These are phyloP conservation scores for Megaceryle torquata DNA, from an alignment of 2,113 vertebrate genomes.

Conservation along the genomic window DNA sequence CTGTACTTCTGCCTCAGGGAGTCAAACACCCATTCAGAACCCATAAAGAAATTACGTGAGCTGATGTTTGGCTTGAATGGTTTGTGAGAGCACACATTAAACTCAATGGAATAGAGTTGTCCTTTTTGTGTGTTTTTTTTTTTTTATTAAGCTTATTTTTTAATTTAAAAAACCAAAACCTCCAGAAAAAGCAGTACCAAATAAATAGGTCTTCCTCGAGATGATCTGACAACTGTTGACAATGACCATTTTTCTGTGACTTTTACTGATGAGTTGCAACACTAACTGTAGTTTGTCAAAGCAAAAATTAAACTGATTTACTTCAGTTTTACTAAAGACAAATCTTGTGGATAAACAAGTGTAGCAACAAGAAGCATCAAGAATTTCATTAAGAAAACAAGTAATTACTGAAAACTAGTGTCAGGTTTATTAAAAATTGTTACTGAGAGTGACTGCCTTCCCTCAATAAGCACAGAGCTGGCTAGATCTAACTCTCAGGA, in stretches of 20 bases:
- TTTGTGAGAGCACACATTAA: not conserved
- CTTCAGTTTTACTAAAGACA: not conserved
- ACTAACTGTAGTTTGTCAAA: not conserved
- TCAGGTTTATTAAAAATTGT: not conserved
- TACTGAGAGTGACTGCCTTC: not conserved
- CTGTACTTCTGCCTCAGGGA: not conserved
- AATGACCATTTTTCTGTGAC: not conserved
- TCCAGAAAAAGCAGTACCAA: not conserved
- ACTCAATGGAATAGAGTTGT: not conserved
- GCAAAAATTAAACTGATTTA: conserved; percentile 25
- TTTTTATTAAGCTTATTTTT: too few relatives aligned
- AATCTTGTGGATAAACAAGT: not conserved
- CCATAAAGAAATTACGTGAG: not conserved
- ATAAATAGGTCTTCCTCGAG: not conserved
- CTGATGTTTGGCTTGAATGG: not conserved
- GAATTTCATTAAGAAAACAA: not conserved
- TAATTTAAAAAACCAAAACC: not conserved
- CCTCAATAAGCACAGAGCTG: not conserved
- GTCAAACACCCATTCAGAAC: not conserved
- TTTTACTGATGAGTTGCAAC: not conserved
- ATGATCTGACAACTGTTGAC: not conserved
- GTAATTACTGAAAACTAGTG: not conserved
- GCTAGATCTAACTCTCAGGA: not conserved
- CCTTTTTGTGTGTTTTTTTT: not conserved
- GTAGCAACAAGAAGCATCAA: not conserved